Evolutionary conservation across 1,140 invertebrate species (phyloP), one percentile per base, ranked within the genome.

Genomic region (Leptinotarsa texana): DNA sequence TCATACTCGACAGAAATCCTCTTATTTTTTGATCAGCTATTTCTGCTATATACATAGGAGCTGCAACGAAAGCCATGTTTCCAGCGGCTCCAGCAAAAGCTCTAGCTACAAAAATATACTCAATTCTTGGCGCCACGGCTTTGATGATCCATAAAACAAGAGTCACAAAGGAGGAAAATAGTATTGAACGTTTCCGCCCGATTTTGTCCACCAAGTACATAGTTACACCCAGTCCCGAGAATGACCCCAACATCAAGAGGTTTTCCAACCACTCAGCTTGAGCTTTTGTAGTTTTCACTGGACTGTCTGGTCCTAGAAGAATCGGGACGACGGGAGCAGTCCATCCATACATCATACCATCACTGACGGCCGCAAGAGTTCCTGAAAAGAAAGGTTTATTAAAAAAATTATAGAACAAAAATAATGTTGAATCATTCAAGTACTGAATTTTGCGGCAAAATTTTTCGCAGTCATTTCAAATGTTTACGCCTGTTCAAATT

Each of bases 81-180:
- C 62, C 74, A 13, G 75, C 77, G 57, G 79, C 49, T n/a, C 81
- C 81, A 22, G 77, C 73, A 5, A 82, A 51, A 63, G 79, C 80
- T 75, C 83, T 84, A 0, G 90, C 91, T 3, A 88, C 63, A 75
- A 88, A 89, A 66, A 90, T 78, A 63, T 87, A 78, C 79, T 83
- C 83, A 0, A 88, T 82, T 18, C 77, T 79, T 4, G 76, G 77
- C 4, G 88, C 84, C 48, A 87, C 79, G 4, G 87, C 82, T 27
- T 93, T 91, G 1, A 90, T 73, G 1, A 86, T 33, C 91, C 91
- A 94, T 4, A 91, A 90, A 3, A 89, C 2, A 0, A 91, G 74
- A 78, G 90, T 93, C 0, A 91, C 90, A 2, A 88, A 51, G 0
- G 89, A 84, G 0, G 90, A 84, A 3, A 89, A 66, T 15, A 92